Conservation (phyloP, 2,797 vertebrate genomes). For the Neoniphon sammara region DNA sequence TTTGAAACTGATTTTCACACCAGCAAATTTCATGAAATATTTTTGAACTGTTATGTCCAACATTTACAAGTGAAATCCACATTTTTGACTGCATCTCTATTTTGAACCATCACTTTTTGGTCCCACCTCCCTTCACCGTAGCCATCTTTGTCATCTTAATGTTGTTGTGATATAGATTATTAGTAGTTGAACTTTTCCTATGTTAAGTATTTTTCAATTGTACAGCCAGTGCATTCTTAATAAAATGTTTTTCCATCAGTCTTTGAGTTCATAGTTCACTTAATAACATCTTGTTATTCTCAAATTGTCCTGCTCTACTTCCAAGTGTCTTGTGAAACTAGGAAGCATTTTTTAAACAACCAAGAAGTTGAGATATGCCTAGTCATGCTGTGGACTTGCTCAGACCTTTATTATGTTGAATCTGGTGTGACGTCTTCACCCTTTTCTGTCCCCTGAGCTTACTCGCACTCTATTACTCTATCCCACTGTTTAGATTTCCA, state of each 20-base stretch:
- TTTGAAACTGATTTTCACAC: conserved; percentile 25
- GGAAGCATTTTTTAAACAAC: conserved; percentile 33
- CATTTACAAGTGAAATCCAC: neutral
- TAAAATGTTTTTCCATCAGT: conserved; percentile 73
- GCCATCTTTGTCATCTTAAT: conserved; percentile 47
- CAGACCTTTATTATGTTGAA: conserved; percentile 16
- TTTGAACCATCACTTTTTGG: conserved; percentile 30
- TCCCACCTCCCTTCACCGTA: conserved; percentile 16
- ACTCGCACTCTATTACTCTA: conserved; percentile 40
- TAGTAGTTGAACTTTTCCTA: conserved; percentile 64
- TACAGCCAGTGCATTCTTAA: conserved; percentile 78
- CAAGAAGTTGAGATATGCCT: neutral
- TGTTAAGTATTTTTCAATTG: conserved; percentile 73
- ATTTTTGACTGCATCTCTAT: conserved; percentile 18
- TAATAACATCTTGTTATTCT: neutral
- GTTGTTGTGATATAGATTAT: conserved; percentile 62
- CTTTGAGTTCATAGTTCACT: conserved; percentile 6
- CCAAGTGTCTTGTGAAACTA: neutral
- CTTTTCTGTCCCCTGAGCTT: conserved; percentile 21
- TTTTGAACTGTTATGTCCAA: neutral
- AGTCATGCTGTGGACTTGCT: conserved; percentile 6
- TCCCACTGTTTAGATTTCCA: conserved; percentile 56
- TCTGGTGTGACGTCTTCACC: conserved; percentile 22
- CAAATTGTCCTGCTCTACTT: neutral
- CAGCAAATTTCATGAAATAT: conserved; percentile 7